Evolutionary conservation across 1,140 invertebrate species (phyloP), one percentile per base, ranked within the genome.

Genomic region (Elymnias hypermnestra): DNA sequence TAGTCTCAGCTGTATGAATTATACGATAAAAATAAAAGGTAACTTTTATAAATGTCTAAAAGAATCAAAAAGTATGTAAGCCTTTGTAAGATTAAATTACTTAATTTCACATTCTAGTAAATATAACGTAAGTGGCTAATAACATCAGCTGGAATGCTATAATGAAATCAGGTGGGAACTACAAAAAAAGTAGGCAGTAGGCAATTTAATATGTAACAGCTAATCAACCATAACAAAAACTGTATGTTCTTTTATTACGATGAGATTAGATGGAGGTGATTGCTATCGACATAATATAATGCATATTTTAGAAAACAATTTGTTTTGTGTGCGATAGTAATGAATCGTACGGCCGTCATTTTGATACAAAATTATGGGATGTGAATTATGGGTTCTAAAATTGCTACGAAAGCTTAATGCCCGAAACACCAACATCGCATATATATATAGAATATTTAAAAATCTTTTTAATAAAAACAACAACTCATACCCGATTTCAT

Each of bases 261-360:
- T 39, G 26, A 40, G 44, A 46, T 46, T 46, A 47, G 37, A 36
- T 23, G 12, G n/a, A 12, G 36, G 17, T 46, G 44, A 46, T 46
- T 46, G 45, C 36, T 39, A 47, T 47, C 44, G 29, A 3, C 14
- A 15, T 33, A 12, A 13, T 33, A 33, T 33, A 33, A 33, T 36
- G 25, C 40, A 35, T 28, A 33, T 33, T 36, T 18, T 14, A 33
- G 23, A 31, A 22, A 40, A 47, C 18, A 47, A 31, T 39, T 25
- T 46, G 37, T 47, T 33, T 40, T 47, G 36, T 47, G 15, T 40
- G 37, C 19, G 37, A 14, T 28, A 19, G 45, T 47, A 47, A 47
- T 29, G 26, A 47, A 47, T n/a, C 13, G 29, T 12, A 7, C 12
- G 29, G 29, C 29, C 29, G 15, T 15, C 1, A 2, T 33, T 17